phyloP scores from a whole-genome alignment of 2,888 invertebrate species.

The Macroteleia sp. region DNA sequence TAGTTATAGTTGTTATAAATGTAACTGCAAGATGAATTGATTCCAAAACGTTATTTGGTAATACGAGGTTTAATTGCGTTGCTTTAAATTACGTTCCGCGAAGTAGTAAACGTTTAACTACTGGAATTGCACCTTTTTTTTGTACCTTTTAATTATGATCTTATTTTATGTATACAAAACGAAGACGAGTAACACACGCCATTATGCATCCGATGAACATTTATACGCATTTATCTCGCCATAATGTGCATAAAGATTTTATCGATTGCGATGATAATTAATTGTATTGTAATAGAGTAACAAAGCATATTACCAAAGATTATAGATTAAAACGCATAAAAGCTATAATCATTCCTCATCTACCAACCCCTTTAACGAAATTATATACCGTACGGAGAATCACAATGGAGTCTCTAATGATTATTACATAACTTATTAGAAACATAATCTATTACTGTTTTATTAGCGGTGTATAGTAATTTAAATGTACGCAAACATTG shows the following conservation, averaged over 20 bases:
- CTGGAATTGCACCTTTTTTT: no score
- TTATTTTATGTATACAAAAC: no score
- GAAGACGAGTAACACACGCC: no score
- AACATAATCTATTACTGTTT: background rate
- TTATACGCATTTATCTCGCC: conserved; percentile 7
- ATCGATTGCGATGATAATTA: conserved; percentile 33
- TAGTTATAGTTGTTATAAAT: conserved; percentile 17
- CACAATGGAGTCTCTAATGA: background rate
- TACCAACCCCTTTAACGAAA: background rate
- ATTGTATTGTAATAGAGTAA: conserved; percentile 26
- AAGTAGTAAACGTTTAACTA: no score
- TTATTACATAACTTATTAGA: conserved; percentile 7
- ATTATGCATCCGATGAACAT: background rate
- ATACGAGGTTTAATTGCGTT: no score
- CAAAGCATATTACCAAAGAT: conserved; percentile 31
- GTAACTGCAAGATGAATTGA: conserved; percentile 27
- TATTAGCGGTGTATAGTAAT: background rate
- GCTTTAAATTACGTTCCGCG: no score
- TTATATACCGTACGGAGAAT: background rate
- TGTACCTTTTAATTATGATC: no score
- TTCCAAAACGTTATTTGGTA: conserved; percentile 14
- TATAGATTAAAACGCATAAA: conserved; percentile 12
- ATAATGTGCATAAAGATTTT: conserved; percentile 15
- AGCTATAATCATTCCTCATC: conserved; percentile 13
- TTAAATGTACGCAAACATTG: background rate